Base-by-base conservation (phyloP, 1,140 invertebrate species). In the Papilio machaon region DNA sequence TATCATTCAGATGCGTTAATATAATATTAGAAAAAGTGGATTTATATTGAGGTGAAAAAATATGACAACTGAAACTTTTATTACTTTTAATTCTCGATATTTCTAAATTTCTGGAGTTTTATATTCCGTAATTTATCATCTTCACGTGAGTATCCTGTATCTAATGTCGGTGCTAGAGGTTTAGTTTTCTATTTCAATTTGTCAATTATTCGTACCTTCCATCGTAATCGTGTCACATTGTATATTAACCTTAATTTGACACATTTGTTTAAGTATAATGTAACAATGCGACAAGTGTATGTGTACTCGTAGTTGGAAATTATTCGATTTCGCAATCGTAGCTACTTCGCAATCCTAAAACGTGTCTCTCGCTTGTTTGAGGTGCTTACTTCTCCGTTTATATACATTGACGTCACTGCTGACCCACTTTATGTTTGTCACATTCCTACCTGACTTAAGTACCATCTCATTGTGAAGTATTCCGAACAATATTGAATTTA, bases 351-450 rank as follows among this genome's bases (percentile, higher is more conserved):
- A 81, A 81, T 54, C 64, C 47, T 54, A 47, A 81, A 79, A 77
- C 52, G n/a, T 76, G 74, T 76, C 47, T 49, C 46, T 11, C 19
- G 74, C n/a, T 76, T 76, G 23, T 52, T 54, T 52, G 17, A 47
- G 19, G 19, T 79, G 64, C 47, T 8, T 17, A 49, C 52, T 52
- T 49, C 23, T 38, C 79, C 43, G 35, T 80, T 79, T 79, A 81
- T 75, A 49, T 81, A 64, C 1, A 83, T 81, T 83, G 82, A 83
- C 82, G 82, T 83, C 82, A 83, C 67, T 17, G 15, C 13, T 75
- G 78, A 64, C 82, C 82, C 78, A 80, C 73, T 81, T 83, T 38
- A 76, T 54, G 35, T 73, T 73, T 58, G 52, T 80, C n/a, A 79
- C 78, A 67, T 79, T 58, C 77, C 75, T 60, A 78, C 75, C 77